Evolutionary conservation across 2,888 invertebrate genomes (phyloP), one percentile per base, ranked within the genome.

Genomic region (Brachyptera risi): DNA sequence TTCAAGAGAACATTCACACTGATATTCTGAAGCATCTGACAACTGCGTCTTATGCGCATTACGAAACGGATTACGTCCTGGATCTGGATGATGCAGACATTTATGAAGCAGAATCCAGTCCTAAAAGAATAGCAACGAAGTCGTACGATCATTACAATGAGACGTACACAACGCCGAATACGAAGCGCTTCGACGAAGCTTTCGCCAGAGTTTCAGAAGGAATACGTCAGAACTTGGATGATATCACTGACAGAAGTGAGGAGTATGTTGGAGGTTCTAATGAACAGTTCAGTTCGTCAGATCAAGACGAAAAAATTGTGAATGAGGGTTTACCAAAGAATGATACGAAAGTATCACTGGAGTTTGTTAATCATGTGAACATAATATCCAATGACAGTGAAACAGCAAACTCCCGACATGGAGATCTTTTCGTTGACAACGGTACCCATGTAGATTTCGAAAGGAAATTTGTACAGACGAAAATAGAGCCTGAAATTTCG

Each of bases 381-480:
- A 4, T 59, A 19, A 19, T 59, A 4, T 42, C 44, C 35, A 62
- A 62, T 13, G 54, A 59, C 56, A 62, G 56, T 15, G 35, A 31
- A 13, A 58, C 47, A 3, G 42, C 23, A 2, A 47, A 50, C 15
- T 37, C 59, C 1, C 54, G 35, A 4, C 26, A 23, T 2, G 56
- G 56, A 21, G 59, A 59, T 13, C 9, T 59, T 3, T 19, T 59
- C 60, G 75, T 76, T 24, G 74, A 79, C 67, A 77, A 78, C 65
- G 78, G 74, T 60, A 72, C 76, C 62, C 76, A 74, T 66, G 74
- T 81, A 65, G 75, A 77, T 65, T 76, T 76, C 50, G 75, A 77
- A 67, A 77, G 80, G 58, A 75, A 75, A 63, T 79, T 78, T 66
- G 80, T 81, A 67, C 79, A 82, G 72, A 81, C 81, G 67, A 79